Evolutionary conservation across 2,113 vertebrate genomes (phyloP).

Genomic region (Tretioscincus oriximinensis): DNA sequence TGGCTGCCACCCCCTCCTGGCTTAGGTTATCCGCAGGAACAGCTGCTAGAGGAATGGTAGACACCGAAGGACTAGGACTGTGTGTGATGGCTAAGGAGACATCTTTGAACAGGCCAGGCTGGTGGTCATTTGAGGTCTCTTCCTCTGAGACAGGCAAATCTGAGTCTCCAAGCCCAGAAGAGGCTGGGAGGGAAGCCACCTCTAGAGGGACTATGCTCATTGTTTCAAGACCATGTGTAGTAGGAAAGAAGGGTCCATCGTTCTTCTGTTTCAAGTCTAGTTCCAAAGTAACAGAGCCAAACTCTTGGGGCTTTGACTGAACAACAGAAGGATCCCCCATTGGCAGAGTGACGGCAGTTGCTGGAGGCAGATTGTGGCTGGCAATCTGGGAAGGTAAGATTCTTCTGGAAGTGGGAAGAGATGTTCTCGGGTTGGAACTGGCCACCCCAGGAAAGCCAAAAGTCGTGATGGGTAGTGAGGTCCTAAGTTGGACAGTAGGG

Average conservation of each 20-base stretch:
- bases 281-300: accelerated
- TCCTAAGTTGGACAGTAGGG: neutral
- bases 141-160: accelerated
- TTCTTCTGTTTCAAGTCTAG: neutral
- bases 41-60: conserved; percentile 23
- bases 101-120: conserved; percentile 20
- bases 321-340: accelerated
- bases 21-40: neutral
- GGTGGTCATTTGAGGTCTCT: conserved; percentile 1
- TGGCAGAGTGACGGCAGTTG: neutral
- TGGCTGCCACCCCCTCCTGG: neutral
- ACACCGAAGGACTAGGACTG: neutral
- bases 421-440: too few species aligned
- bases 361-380: neutral
- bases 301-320: neutral
- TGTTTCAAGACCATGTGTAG: accelerated
- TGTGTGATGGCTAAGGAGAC: neutral
- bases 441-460: neutral
- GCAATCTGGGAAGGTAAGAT: neutral
- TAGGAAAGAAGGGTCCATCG: neutral
- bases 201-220: neutral
- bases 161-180: accelerated
- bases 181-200: neutral
- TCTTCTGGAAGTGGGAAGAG: neutral
- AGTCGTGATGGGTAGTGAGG: neutral